These are phyloP conservation scores for Leptinotarsa texana DNA, from an alignment of 1,140 invertebrate genomes.

Conservation along the genomic window DNA sequence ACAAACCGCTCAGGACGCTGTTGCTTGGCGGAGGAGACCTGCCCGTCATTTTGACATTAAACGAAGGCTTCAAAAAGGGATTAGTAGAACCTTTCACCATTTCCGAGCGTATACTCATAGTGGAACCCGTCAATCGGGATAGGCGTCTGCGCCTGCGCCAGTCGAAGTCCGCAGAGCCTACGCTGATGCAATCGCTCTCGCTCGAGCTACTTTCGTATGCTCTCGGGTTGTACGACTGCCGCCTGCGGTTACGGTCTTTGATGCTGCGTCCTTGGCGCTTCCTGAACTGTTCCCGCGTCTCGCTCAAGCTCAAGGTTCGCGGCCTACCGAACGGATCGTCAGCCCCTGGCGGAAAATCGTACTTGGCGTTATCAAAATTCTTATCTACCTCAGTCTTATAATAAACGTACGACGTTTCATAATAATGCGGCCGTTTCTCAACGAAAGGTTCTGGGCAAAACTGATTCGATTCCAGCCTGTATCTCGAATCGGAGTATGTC, in stretches of 20 bases:
- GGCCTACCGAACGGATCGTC: conserved; percentile 40
- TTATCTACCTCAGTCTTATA: conserved; percentile 45
- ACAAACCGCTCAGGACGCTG: conserved; percentile 53
- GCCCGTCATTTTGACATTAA: conserved; percentile 46
- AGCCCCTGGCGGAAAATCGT: conserved; percentile 16
- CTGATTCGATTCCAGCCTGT: conserved; percentile 24
- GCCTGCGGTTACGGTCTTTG: conserved; percentile 58
- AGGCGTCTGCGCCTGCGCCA: conserved; percentile 50
- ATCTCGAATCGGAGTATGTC: conserved; percentile 42
- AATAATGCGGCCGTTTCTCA: conserved; percentile 36
- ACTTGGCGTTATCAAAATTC: conserved; percentile 9
- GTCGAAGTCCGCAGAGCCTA: conserved; percentile 54
- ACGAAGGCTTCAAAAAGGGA: conserved; percentile 51
- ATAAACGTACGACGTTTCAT: conserved; percentile 48
- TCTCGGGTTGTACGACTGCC: conserved; percentile 62
- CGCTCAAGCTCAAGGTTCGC: conserved; percentile 50
- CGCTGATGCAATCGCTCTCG: conserved; percentile 51
- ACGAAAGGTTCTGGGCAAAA: conserved; percentile 26
- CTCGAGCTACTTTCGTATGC: conserved; percentile 56
- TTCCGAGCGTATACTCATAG: conserved; percentile 53
- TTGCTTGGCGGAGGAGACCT: conserved; percentile 54
- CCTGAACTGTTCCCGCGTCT: conserved; percentile 46
- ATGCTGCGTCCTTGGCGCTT: conserved; percentile 52
- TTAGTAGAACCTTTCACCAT: conserved; percentile 47
- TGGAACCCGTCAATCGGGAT: conserved; percentile 50